Percentiles rank a stretch among this genome's conserved stretches.
phyloP scores from a whole-genome alignment of 2,888 invertebrate species.

The Agriopis leucophaearia region DNA sequence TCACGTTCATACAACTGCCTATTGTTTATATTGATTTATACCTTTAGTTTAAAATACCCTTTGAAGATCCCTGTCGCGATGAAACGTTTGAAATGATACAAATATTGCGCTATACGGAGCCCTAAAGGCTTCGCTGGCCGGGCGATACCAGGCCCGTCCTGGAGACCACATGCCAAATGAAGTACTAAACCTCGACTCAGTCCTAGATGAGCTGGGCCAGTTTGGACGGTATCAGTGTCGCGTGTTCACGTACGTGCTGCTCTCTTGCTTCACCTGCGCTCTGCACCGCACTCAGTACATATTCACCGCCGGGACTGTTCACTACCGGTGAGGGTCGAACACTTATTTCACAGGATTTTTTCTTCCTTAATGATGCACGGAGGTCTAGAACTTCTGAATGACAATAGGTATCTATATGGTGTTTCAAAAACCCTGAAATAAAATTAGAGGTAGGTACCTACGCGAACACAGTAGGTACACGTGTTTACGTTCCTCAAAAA shows the following conservation, averaged over 20 bases:
- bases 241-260: conserved; percentile 72
- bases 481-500: no score
- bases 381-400: no score
- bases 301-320: background rate
- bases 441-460: no score
- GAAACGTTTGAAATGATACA: background rate
- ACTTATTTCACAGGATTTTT: no score
- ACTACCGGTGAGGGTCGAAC: background rate
- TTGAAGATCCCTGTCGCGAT: background rate
- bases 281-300: conserved; percentile 71
- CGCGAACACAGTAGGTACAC: no score
- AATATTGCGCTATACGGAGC: background rate
- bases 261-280: conserved; percentile 78
- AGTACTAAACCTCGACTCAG: conserved; percentile 59
- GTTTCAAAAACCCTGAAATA: no score
- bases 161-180: conserved; percentile 39
- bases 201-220: conserved; percentile 72
- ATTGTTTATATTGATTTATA: background rate
- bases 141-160: conserved; percentile 28
- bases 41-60: background rate
- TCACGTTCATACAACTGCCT: background rate
- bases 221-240: conserved; percentile 78
- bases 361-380: no score
- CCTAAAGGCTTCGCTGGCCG: background rate
- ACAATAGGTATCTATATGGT: no score